Conservation (phyloP, 2,797 vertebrate genomes). For the Momotus momota region DNA sequence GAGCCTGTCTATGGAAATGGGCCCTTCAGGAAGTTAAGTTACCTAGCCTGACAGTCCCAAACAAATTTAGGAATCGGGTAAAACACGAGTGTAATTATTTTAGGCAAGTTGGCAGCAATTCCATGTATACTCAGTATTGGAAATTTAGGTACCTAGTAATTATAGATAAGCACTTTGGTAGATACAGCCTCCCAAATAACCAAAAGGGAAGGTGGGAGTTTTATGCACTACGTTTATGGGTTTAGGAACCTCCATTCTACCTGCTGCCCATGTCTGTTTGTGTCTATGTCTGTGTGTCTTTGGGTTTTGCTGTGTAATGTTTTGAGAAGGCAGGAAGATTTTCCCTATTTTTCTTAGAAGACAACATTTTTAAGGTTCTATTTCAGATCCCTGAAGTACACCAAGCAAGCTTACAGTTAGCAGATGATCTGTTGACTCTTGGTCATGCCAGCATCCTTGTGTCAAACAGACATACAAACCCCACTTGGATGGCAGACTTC, state of each 20-base stretch:
- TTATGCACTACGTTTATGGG: not conserved
- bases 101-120: not conserved
- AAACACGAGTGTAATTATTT: not conserved
- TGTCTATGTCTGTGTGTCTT: not conserved
- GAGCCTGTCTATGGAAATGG: not conserved
- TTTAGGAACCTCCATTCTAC: not conserved
- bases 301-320: not conserved
- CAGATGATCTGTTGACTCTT: not conserved
- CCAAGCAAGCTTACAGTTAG: not conserved
- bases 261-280: not conserved
- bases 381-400: not conserved
- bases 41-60: not conserved
- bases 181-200: not conserved
- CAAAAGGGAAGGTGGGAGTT: not conserved
- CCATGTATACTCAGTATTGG: not conserved
- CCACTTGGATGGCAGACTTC: fast-evolving
- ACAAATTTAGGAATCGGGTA: not conserved
- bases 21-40: not conserved
- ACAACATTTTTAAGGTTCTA: not conserved
- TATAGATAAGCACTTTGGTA: not conserved
- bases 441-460: not conserved
- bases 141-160: not conserved
- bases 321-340: not conserved
- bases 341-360: not conserved
- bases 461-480: not conserved